Conservation (phyloP, 1,140 invertebrate genomes). For the Anoplophora glabripennis region DNA sequence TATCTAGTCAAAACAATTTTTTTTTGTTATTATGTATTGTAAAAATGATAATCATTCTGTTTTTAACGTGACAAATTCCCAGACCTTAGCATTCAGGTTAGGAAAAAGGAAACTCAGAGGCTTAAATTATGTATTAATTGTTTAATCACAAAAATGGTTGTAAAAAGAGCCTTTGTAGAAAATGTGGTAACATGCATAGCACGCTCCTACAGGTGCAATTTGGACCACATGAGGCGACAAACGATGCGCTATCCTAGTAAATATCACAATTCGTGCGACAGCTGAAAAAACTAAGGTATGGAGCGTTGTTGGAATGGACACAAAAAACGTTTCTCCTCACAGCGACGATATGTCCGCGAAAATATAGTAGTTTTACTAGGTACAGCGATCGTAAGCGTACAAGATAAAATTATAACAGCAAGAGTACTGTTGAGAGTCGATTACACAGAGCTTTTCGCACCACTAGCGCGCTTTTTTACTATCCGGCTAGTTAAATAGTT, state of each 20-base stretch:
- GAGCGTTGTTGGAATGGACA: too few relatives aligned
- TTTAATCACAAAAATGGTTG: background rate
- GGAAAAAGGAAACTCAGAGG: background rate
- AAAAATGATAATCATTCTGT: slow-evolving; percentile 2
- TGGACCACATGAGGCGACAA: background rate
- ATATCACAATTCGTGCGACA: too few relatives aligned
- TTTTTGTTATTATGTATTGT: slow-evolving; percentile 1
- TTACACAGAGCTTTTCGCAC: too few relatives aligned
- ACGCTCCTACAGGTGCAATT: slow-evolving; percentile 2
- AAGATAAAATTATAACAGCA: background rate
- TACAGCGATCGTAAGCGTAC: slow-evolving; percentile 7
- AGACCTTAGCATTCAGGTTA: background rate
- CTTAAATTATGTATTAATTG: slow-evolving; percentile 6
- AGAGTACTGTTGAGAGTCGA: too few relatives aligned
- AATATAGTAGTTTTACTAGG: slow-evolving; percentile 2
- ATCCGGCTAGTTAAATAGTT: too few relatives aligned
- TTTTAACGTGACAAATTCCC: slow-evolving; percentile 2
- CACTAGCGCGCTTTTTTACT: too few relatives aligned
- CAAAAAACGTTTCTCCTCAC: too few relatives aligned
- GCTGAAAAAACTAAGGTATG: too few relatives aligned
- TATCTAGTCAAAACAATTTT: too few relatives aligned
- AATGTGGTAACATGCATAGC: background rate
- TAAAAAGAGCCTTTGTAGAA: background rate
- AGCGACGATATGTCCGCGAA: too few relatives aligned
- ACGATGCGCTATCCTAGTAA: too few relatives aligned